Conservation (phyloP, 2,113 vertebrate species). For the Lanius ludovicianus region DNA sequence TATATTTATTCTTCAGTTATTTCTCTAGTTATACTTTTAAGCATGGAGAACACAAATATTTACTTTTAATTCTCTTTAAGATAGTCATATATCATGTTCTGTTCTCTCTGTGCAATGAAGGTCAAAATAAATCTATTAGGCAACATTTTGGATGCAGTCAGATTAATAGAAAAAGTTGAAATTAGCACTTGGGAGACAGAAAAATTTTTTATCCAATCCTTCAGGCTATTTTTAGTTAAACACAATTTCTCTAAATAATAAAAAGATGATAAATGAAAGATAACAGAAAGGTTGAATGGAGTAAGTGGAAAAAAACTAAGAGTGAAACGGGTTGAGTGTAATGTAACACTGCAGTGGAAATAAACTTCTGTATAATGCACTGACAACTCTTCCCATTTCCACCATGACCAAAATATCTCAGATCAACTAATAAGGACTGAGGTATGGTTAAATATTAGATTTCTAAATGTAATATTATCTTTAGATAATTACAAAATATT, state of each 20-base stretch:
- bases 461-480: neutral
- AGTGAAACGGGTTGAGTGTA: accelerated
- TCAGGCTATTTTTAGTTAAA: neutral
- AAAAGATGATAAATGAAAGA: neutral
- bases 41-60: neutral
- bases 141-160: neutral
- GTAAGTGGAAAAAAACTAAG: neutral
- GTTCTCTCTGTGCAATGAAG: neutral
- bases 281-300: neutral
- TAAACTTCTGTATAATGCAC: neutral
- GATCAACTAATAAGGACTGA: neutral
- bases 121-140: neutral
- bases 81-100: neutral
- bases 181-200: neutral
- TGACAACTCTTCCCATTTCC: neutral
- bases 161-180: neutral
- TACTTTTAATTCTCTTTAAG: neutral
- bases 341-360: neutral
- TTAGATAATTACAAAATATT: neutral
- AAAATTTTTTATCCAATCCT: neutral
- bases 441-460: neutral
- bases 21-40: neutral
- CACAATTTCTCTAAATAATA: neutral
- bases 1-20: neutral
- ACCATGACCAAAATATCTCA: neutral